These are phyloP conservation scores for Pristiophorus japonicus DNA, from an alignment of 2,113 vertebrate genomes.

Conservation along the genomic window DNA sequence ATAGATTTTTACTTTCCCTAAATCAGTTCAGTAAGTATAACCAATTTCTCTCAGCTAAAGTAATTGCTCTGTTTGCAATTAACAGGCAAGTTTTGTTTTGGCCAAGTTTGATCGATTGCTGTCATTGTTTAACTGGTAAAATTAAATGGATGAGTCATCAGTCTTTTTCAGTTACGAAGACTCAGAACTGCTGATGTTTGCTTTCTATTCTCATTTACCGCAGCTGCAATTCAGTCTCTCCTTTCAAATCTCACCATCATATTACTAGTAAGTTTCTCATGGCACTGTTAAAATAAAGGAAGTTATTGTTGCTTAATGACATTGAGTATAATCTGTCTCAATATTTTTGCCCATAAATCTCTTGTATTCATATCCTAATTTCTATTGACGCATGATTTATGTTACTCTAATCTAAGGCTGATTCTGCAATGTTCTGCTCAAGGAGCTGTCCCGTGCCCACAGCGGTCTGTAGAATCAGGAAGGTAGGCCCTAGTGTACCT, in stretches of 20 bases:
- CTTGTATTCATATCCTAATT: not conserved
- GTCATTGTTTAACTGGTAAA: not conserved
- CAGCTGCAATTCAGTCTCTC: not conserved
- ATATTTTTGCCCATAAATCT: not conserved
- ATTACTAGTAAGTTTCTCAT: not conserved
- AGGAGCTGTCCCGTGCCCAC: not conserved
- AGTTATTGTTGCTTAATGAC: not conserved
- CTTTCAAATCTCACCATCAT: not conserved
- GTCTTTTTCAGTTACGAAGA: not conserved
- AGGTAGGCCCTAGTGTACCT: not conserved
- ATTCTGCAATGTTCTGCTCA: not conserved
- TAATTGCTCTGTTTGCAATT: not conserved
- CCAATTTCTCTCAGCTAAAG: not conserved
- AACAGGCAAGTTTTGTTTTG: not conserved
- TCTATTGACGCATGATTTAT: not conserved
- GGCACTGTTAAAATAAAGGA: not conserved
- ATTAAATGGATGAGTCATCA: not conserved
- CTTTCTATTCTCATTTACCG: not conserved
- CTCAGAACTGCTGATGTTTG: not conserved
- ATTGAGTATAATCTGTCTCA: not conserved
- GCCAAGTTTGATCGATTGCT: not conserved
- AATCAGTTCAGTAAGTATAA: not conserved
- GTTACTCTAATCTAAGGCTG: not conserved
- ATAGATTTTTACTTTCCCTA: not conserved
- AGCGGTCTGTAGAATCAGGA: not conserved